phyloP scores from a whole-genome alignment of 1,140 invertebrate species.

The Ooceraea biroi region DNA sequence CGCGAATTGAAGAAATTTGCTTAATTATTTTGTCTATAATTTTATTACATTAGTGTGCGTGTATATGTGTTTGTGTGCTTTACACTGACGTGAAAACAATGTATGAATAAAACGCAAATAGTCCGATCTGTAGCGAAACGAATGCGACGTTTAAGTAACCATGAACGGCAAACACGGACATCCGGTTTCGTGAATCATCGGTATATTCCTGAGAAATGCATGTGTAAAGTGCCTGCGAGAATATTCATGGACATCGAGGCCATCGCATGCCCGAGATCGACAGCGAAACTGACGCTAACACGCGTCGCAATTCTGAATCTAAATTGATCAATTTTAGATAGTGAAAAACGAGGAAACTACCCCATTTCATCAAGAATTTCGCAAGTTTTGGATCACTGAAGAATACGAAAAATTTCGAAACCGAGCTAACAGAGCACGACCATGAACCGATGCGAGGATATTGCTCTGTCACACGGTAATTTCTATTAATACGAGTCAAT shows the following conservation, averaged over 20 bases:
- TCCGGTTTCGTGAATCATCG: conserved; percentile 78
- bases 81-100: too few relatives aligned
- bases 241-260: conserved; percentile 11
- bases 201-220: conserved; percentile 71
- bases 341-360: background rate
- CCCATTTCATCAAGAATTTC: background rate
- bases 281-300: background rate
- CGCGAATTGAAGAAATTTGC: background rate
- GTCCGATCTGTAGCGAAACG: conserved; percentile 35
- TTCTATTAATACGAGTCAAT: background rate
- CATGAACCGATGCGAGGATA: conserved; percentile 67
- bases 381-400: conserved; percentile 16
- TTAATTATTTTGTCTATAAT: background rate
- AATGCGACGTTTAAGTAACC: conserved; percentile 59
- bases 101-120: conserved; percentile 25
- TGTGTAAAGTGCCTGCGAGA: conserved; percentile 1
- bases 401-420: conserved; percentile 14
- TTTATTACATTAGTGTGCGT: background rate
- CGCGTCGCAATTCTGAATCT: background rate
- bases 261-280: background rate
- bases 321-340: background rate
- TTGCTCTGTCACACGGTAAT: conserved; percentile 70
- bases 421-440: conserved; percentile 15
- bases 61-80: too few relatives aligned
- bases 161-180: conserved; percentile 59